phyloP scores from a whole-genome alignment of 2,113 vertebrate genomes.

The Plotosus lineatus region DNA sequence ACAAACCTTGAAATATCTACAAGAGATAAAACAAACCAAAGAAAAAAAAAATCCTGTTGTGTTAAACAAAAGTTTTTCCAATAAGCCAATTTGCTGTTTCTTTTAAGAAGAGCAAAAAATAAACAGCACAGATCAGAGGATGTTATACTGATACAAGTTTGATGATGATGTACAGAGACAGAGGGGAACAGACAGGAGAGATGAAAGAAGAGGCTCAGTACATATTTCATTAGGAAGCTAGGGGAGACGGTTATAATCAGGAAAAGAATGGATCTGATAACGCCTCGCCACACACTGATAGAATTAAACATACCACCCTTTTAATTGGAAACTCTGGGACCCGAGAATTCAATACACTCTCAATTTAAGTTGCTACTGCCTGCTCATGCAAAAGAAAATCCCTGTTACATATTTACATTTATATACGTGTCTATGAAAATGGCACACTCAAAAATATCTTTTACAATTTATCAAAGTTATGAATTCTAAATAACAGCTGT shows the following conservation, averaged over 20 bases:
- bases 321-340: slow-evolving; percentile 74
- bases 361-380: slow-evolving; percentile 52
- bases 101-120: background rate
- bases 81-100: background rate
- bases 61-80: background rate
- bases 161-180: slow-evolving; percentile 8
- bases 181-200: background rate
- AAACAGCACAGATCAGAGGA: slow-evolving; percentile 1
- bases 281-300: slow-evolving; percentile 55
- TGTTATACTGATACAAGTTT: background rate
- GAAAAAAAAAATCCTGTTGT: background rate
- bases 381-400: slow-evolving; percentile 12
- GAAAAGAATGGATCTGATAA: slow-evolving; percentile 60
- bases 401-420: background rate
- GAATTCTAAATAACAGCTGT: background rate
- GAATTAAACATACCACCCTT: slow-evolving; percentile 69
- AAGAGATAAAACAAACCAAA: slow-evolving; percentile 4
- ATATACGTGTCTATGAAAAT: background rate
- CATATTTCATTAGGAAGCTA: background rate
- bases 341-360: slow-evolving; percentile 64
- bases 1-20: slow-evolving; percentile 80
- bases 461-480: background rate
- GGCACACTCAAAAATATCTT: background rate
- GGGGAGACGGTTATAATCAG: slow-evolving; percentile 56
- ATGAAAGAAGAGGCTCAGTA: slow-evolving; percentile 7